Conservation (phyloP, 2,888 invertebrate genomes). For the Chalcis sispes region DNA sequence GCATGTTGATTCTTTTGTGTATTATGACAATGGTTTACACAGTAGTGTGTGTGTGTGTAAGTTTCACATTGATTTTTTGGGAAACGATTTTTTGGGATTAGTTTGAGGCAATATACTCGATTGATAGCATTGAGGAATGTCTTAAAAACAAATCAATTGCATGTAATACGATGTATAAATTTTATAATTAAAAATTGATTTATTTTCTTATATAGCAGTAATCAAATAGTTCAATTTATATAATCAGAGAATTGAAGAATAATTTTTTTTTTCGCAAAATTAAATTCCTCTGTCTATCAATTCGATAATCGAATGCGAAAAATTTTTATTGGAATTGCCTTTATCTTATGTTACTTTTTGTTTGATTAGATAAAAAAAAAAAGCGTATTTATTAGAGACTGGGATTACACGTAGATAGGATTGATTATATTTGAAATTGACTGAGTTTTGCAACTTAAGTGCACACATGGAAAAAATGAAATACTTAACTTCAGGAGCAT, state of each 20-base stretch:
- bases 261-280: background rate
- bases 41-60: slow-evolving; percentile 66
- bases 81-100: slow-evolving; percentile 55
- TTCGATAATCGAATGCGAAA: slow-evolving; percentile 14
- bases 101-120: background rate
- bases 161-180: background rate
- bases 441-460: slow-evolving; percentile 14
- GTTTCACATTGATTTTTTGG: slow-evolving; percentile 53
- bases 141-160: background rate
- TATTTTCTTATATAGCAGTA: background rate
- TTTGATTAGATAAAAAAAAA: slow-evolving; percentile 34
- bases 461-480: too few relatives aligned
- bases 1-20: slow-evolving; percentile 67
- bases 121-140: background rate
- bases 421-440: slow-evolving; percentile 12
- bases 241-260: background rate
- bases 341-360: slow-evolving; percentile 28
- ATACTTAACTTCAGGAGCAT: too few relatives aligned
- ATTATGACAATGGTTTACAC: slow-evolving; percentile 62
- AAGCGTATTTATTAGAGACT: slow-evolving; percentile 10
- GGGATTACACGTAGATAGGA: slow-evolving; percentile 36
- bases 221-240: slow-evolving; percentile 8
- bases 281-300: background rate
- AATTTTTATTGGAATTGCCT: slow-evolving; percentile 5
- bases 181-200: background rate